A percentile compares a stretch with the other conserved stretches of the same genome.
Conservation (phyloP, 1,140 invertebrate genomes). For the Archivesica marissinica region DNA sequence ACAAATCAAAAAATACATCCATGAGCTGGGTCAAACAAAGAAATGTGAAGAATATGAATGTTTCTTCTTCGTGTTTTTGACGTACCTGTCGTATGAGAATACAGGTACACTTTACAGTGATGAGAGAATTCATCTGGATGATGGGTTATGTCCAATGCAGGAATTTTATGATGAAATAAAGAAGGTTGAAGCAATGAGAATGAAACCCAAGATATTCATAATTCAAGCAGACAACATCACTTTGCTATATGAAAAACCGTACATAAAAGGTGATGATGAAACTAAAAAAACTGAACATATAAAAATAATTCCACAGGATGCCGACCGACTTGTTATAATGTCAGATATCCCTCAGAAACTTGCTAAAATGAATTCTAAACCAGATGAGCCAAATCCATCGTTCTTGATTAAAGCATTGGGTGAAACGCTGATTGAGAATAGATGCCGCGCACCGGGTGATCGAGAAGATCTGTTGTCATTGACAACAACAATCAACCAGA, state of each 20-base stretch:
- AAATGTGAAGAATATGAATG: not conserved
- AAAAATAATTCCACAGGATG: not conserved
- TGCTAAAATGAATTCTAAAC: not conserved
- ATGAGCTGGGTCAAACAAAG: not conserved
- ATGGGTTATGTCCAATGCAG: not conserved
- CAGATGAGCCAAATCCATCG: not conserved
- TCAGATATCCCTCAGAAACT: not conserved
- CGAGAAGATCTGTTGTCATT: not conserved
- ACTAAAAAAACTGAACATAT: not conserved
- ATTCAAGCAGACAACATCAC: not conserved
- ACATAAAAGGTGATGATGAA: not conserved
- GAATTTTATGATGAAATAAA: slow-evolving; percentile 9
- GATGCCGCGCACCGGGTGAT: not conserved
- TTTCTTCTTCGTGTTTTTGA: slow-evolving; percentile 4
- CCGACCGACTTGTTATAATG: not conserved
- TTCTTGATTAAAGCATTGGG: not conserved
- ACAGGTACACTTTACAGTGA: not conserved
- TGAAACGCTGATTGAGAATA: not conserved
- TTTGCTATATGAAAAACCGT: not conserved
- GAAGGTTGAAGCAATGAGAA: not conserved
- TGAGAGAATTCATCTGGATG: not conserved
- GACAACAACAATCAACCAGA: not conserved
- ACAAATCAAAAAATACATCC: not conserved
- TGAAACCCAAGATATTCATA: slow-evolving; percentile 2
- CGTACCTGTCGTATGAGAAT: not conserved